A percentile compares a stretch with the other conserved stretches of the same genome.
These are phyloP conservation scores for Sebastes minor DNA, from an alignment of 2,797 vertebrate genomes.

Conservation along the genomic window DNA sequence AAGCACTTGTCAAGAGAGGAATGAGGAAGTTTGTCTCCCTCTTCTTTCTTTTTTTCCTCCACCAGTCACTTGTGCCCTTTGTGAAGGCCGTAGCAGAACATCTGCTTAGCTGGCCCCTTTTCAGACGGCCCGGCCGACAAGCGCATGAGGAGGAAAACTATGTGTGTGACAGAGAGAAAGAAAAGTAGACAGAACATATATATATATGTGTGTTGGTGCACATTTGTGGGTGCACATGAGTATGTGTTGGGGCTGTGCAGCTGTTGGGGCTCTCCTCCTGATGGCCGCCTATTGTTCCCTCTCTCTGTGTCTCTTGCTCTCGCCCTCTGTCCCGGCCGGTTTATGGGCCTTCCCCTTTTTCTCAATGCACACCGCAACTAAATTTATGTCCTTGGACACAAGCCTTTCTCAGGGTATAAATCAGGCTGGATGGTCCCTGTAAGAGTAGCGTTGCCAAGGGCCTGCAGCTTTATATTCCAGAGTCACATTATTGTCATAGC, in stretches of 20 bases:
- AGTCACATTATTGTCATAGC: constrained; percentile 50
- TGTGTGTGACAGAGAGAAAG: constrained; percentile 1
- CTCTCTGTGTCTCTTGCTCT: constrained; percentile 39
- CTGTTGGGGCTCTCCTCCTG: constrained; percentile 76
- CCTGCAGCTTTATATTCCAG: constrained; percentile 51
- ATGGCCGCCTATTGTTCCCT: constrained; percentile 72
- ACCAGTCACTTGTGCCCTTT: constrained; percentile 65
- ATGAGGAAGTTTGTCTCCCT: constrained; percentile 22
- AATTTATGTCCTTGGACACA: constrained; percentile 77
- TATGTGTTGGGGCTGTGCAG: constrained; percentile 66
- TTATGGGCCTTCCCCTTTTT: constrained; percentile 73
- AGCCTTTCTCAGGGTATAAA: constrained; percentile 82
- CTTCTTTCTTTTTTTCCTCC: constrained; percentile 6
- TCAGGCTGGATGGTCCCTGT: constrained; percentile 71
- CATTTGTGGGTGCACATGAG: constrained; percentile 10
- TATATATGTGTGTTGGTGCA: neutral
- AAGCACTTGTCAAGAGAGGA: neutral
- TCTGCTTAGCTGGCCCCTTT: constrained; percentile 75
- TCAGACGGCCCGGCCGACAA: constrained; percentile 49
- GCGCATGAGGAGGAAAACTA: constrained; percentile 15
- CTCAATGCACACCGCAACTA: constrained; percentile 63
- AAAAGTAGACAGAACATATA: neutral
- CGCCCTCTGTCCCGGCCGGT: constrained; percentile 38
- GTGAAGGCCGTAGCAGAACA: constrained; percentile 73
- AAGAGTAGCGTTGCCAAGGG: constrained; percentile 54